Evolutionary conservation across 53 echinoderm and acorn worm genomes (phyloP).

Genomic region (Henricia sp.): DNA sequence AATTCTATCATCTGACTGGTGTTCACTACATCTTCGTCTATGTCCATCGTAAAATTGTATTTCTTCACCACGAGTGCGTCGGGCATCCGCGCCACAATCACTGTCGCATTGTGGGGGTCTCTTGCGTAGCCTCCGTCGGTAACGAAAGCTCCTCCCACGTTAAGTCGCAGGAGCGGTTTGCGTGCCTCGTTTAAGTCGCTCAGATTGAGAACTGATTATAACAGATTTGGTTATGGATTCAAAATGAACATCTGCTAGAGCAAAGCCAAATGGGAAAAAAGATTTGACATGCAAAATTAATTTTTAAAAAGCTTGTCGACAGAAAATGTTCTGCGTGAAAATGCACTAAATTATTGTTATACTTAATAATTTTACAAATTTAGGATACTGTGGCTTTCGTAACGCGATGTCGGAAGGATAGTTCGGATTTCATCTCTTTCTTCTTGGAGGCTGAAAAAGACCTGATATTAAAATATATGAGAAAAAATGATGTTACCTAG

Average conservation of each 20-base stretch:
- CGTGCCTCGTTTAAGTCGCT: conserved; percentile 31
- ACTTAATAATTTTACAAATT: background rate
- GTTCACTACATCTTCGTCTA: conserved; percentile 31
- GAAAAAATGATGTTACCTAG: background rate
- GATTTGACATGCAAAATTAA: background rate
- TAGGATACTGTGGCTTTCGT: conserved; percentile 72
- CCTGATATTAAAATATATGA: conserved; percentile 27
- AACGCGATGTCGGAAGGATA: conserved; percentile 62
- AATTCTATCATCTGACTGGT: conserved; percentile 37
- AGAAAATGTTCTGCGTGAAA: no score
- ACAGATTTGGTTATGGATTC: conserved; percentile 7
- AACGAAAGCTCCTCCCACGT: conserved; percentile 25
- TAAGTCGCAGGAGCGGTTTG: conserved; percentile 3
- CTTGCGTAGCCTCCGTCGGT: background rate
- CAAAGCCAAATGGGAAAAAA: background rate
- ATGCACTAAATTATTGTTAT: no score
- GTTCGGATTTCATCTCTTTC: conserved; percentile 47
- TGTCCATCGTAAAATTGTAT: conserved; percentile 5
- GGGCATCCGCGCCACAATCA: conserved; percentile 1
- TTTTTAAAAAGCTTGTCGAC: background rate
- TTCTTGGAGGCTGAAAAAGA: conserved; percentile 72
- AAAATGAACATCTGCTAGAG: background rate
- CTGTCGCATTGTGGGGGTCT: conserved; percentile 36
- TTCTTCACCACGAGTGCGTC: conserved; percentile 30
- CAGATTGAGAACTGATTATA: conserved; percentile 35